These are phyloP conservation scores for Alfaro cultratus DNA, from an alignment of 2,797 vertebrate species.

Conservation along the genomic window DNA sequence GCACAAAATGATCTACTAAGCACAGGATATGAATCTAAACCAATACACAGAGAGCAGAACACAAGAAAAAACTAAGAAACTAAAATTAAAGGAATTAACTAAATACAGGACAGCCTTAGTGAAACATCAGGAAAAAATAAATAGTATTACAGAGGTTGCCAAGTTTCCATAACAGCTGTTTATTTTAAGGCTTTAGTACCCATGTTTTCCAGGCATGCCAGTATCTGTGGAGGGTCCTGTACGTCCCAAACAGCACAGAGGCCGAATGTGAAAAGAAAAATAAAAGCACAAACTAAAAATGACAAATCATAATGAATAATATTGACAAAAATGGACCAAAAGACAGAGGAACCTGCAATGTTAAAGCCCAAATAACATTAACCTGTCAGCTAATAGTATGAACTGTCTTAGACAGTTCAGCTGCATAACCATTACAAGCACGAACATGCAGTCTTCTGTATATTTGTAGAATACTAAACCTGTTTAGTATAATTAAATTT, in stretches of 20 bases:
- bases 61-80: neutral
- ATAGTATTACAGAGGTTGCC: neutral
- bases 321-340: constrained; percentile 30
- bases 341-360: neutral
- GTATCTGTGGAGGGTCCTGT: neutral
- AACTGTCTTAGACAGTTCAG: constrained; percentile 28
- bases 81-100: neutral
- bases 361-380: constrained; percentile 19
- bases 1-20: neutral
- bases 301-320: constrained; percentile 12
- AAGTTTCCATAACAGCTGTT: neutral
- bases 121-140: neutral
- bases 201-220: neutral
- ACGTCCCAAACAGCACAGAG: neutral
- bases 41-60: neutral
- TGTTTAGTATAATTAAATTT: neutral
- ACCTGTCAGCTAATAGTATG: neutral
- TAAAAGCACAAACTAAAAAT: constrained; percentile 39
- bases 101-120: neutral
- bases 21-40: neutral
- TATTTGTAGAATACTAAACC: neutral
- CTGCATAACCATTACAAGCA: constrained; percentile 18
- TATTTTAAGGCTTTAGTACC: neutral
- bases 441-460: constrained; percentile 7
- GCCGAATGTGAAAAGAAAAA: neutral